These are phyloP conservation scores for Epinephelus moara DNA, from an alignment of 2,113 vertebrate species.

Conservation along the genomic window DNA sequence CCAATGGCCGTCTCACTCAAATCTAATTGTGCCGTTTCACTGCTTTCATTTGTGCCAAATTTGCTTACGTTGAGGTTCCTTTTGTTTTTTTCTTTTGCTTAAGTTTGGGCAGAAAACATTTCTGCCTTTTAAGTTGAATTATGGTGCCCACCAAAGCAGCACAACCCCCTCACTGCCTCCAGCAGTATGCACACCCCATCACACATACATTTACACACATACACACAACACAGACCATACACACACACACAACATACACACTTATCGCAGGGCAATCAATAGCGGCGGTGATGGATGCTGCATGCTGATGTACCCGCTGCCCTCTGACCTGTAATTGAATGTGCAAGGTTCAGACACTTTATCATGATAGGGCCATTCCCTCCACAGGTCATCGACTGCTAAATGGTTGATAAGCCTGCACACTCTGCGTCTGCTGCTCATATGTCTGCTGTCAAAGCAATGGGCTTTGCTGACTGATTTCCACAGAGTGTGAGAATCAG, in stretches of 20 bases:
- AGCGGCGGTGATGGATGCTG: slow-evolving; percentile 71
- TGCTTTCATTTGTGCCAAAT: slow-evolving; percentile 30
- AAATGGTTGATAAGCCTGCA: slow-evolving; percentile 78
- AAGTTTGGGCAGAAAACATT: slow-evolving; percentile 28
- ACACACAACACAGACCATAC: slow-evolving; percentile 2
- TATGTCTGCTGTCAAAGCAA: slow-evolving; percentile 73
- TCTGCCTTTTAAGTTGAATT: slow-evolving; percentile 63
- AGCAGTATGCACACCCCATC: slow-evolving; percentile 12
- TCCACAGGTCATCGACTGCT: slow-evolving; percentile 77
- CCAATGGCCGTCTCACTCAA: background rate
- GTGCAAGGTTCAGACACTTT: slow-evolving; percentile 72
- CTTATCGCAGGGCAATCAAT: slow-evolving; percentile 64
- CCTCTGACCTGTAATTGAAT: slow-evolving; percentile 80
- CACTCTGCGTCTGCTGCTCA: slow-evolving; percentile 53
- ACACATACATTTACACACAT: slow-evolving; percentile 32
- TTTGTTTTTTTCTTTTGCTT: background rate
- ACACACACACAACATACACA: slow-evolving; percentile 13
- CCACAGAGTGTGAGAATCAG: slow-evolving; percentile 38
- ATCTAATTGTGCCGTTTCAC: slow-evolving; percentile 34
- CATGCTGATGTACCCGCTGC: slow-evolving; percentile 61
- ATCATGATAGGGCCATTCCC: slow-evolving; percentile 72
- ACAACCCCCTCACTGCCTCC: slow-evolving; percentile 13
- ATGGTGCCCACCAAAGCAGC: slow-evolving; percentile 34
- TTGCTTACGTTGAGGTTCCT: slow-evolving; percentile 5
- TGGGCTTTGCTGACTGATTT: slow-evolving; percentile 64